Base-by-base conservation (phyloP, 1,140 invertebrate genomes). In the Danaus plexippus region DNA sequence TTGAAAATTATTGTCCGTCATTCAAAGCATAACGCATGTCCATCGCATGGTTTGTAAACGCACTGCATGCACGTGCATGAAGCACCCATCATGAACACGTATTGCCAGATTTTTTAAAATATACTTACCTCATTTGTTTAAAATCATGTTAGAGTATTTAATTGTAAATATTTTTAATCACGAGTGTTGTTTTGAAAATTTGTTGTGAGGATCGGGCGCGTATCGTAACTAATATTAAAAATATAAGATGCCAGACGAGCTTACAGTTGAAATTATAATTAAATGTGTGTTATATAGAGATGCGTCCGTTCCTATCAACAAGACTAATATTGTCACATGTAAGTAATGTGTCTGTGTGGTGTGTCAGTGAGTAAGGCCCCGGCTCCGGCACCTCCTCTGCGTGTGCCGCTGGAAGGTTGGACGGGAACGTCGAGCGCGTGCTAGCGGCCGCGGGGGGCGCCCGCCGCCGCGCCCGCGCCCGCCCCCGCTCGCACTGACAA, bases 371-470 rank as follows among this genome's bases (percentile, higher is more conserved):
- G 66, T 64, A 85, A 83, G 69, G 75, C 80, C 61, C 80, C 64
- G 57, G 82, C 82, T 65, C 82, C 82, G 59, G 73, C 71, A 69
- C 82, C 82, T 54, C 82, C 82, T 60, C 71, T 85, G 61, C 63
- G 60, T 15, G 59, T 83, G 51, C 74, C 77, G 61, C 75, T 85
- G 59, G 71, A 67, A 47, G 79, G 81, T 47, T 81, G 79, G 78
- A 61, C 75, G 52, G 73, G 75, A 62, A 82, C 81, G 7, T 81
- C 78, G 47, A 76, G 72, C 68, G 81, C 79, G 49, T 85, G 81
- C 81, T 85, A 85, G 79, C 81, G 71, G 63, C 62, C 65, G 71
- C 62, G 71, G 72, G 77, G 74, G 77, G 81, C 77, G 50, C 44
- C 45, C 49, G 58, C 72, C 71, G 57, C 67, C 67, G 52, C 63